Evolutionary conservation across 1,140 invertebrate genomes (phyloP).

Genomic region (Drosophila prosaltans): DNA sequence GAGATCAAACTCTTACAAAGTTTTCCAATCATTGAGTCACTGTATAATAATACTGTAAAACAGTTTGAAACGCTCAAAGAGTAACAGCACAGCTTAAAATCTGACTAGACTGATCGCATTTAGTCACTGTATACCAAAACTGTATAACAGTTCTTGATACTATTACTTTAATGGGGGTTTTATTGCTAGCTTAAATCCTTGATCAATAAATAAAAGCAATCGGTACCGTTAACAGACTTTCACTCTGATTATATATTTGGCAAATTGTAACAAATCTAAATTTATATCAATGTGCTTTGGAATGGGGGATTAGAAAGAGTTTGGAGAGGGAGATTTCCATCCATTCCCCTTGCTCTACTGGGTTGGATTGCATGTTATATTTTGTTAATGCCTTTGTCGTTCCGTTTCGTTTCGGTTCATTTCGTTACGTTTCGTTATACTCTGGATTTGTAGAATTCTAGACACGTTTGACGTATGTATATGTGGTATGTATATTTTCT

Average conservation of each 20-base stretch:
- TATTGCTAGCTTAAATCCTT: too few species aligned
- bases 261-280: conserved; percentile 1
- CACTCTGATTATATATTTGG: not conserved
- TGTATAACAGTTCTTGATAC: too few species aligned
- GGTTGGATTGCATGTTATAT: conserved; percentile 7
- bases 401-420: not conserved
- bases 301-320: not conserved
- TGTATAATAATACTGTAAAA: too few species aligned
- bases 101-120: too few species aligned
- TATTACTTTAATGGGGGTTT: too few species aligned
- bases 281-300: not conserved
- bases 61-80: too few species aligned
- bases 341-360: not conserved
- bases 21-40: too few species aligned
- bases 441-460: conserved; percentile 28
- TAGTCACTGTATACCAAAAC: too few species aligned
- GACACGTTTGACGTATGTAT: conserved; percentile 54
- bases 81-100: too few species aligned
- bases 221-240: too few species aligned
- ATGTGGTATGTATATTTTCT: conserved; percentile 35
- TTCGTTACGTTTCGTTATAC: not conserved
- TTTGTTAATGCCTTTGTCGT: conserved; percentile 7
- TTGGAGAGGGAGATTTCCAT: not conserved
- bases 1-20: too few species aligned
- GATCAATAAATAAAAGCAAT: too few species aligned